A percentile compares a stretch with the other conserved stretches of the same genome.
Evolutionary conservation across 2,113 vertebrate species (phyloP).

Genomic region (Alexandromys fortis): DNA sequence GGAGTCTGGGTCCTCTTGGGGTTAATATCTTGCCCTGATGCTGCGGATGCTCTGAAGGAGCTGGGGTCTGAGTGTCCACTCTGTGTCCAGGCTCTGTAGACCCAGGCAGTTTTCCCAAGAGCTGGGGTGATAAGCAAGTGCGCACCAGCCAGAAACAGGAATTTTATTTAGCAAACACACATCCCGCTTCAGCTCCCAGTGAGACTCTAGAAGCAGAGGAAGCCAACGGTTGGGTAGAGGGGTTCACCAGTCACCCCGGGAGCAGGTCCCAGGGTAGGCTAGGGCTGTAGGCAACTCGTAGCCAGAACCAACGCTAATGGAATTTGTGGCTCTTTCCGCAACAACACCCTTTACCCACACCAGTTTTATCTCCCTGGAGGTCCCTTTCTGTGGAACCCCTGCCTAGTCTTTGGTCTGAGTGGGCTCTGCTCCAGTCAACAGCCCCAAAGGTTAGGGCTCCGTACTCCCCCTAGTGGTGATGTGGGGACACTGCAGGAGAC

Average conservation of each 20-base stretch:
- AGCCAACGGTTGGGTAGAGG: rapidly evolving
- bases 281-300: background rate
- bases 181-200: rapidly evolving
- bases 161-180: background rate
- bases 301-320: rapidly evolving
- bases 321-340: too few species aligned
- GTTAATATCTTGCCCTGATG: background rate
- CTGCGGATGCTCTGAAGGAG: rapidly evolving
- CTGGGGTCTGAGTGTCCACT: background rate
- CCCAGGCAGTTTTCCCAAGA: rapidly evolving
- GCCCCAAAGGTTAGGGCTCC: background rate
- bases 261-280: background rate
- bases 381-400: rapidly evolving
- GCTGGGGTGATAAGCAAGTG: rapidly evolving
- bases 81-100: background rate
- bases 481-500: background rate
- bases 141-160: rapidly evolving
- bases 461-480: background rate
- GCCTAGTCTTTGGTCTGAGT: background rate
- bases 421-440: background rate
- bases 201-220: background rate
- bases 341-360: rapidly evolving
- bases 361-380: too few species aligned
- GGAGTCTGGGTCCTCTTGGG: background rate
- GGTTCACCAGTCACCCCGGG: background rate